phyloP scores from a whole-genome alignment of 1,140 invertebrate genomes.

The Dendrolimus kikuchii region DNA sequence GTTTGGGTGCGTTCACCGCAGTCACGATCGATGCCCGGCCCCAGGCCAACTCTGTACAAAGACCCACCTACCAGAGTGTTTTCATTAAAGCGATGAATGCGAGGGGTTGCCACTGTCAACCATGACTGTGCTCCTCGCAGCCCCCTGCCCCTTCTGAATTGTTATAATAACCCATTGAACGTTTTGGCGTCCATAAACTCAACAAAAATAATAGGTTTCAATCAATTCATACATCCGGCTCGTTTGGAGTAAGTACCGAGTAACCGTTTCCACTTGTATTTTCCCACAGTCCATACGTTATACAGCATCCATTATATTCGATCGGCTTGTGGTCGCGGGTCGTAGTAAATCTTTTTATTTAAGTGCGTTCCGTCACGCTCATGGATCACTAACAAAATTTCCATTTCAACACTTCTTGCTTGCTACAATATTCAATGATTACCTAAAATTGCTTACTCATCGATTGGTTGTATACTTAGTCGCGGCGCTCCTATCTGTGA shows the following conservation, averaged over 20 bases:
- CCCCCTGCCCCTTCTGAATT: too few species aligned
- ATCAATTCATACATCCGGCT: conserved; percentile 18
- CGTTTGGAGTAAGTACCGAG: conserved; percentile 13
- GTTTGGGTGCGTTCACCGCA: conserved; percentile 59
- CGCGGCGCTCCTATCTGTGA: too few species aligned
- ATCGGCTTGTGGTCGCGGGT: conserved; percentile 27
- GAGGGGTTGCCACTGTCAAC: conserved; percentile 19
- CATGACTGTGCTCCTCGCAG: conserved; percentile 16
- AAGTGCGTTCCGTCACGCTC: conserved; percentile 34
- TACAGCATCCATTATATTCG: conserved; percentile 21
- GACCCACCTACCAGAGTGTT: conserved; percentile 32
- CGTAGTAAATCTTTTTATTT: conserved; percentile 15
- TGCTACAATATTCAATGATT: conserved; percentile 25
- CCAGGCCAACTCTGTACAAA: conserved; percentile 29
- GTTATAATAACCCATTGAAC: too few species aligned
- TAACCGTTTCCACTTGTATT: conserved; percentile 18
- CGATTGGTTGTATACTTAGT: conserved; percentile 7
- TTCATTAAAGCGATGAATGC: conserved; percentile 32
- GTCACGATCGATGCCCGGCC: conserved; percentile 47
- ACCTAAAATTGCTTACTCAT: conserved; percentile 28
- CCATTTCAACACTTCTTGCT: conserved; percentile 23
- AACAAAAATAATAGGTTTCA: conserved; percentile 13
- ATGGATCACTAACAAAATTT: conserved; percentile 20
- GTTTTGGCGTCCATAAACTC: conserved; percentile 1
- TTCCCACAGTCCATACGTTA: conserved; percentile 29